Conservation (phyloP, 2,797 vertebrate species). For the Chaetophractus vellerosus region DNA sequence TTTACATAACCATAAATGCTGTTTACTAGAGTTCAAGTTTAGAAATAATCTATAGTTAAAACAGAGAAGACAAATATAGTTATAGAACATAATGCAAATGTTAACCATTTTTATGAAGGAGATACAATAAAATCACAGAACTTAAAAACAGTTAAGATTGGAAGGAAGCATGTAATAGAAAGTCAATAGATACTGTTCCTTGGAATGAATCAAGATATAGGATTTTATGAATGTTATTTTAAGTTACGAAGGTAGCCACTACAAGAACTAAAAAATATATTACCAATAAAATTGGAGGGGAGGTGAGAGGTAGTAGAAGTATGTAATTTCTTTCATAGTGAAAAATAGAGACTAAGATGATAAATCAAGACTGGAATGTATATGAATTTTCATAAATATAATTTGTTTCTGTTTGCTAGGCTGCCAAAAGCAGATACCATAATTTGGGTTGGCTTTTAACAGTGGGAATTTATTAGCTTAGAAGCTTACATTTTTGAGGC, state of each 20-base stretch:
- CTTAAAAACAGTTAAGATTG: not conserved
- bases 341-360: not conserved
- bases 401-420: too few species aligned
- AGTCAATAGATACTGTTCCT: not conserved
- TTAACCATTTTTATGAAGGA: constrained; percentile 13
- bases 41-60: constrained; percentile 31
- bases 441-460: too few species aligned
- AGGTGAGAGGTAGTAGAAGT: not conserved
- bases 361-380: not conserved
- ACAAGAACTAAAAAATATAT: constrained; percentile 3
- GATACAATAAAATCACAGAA: not conserved
- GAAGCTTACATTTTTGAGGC: too few species aligned
- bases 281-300: not conserved
- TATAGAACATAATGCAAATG: constrained; percentile 2
- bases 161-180: not conserved
- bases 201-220: constrained; percentile 27
- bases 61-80: constrained; percentile 10
- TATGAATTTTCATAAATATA: not conserved
- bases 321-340: constrained; percentile 16
- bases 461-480: too few species aligned
- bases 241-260: not conserved
- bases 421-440: too few species aligned
- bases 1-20: not conserved
- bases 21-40: not conserved
- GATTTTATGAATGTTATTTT: constrained; percentile 26